Conservation (phyloP, 2,888 invertebrate species). For the Fissipunctia ypsillon region DNA sequence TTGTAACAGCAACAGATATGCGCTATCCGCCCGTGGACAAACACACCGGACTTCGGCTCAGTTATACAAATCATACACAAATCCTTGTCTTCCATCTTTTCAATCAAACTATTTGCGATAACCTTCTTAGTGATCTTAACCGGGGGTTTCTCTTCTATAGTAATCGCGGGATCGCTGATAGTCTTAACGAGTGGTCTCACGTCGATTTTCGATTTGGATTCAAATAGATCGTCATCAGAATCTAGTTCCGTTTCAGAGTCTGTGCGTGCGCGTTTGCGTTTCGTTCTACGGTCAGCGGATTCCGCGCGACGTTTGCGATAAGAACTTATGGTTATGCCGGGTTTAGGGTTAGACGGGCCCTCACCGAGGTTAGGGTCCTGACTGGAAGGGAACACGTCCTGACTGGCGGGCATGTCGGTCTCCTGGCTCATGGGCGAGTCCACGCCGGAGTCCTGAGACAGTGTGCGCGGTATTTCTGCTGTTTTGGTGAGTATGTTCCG, state of each 20-base stretch:
- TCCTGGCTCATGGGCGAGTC: conserved; percentile 78
- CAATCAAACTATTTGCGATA: conserved; percentile 73
- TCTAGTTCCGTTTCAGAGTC: conserved; percentile 73
- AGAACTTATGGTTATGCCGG: conserved; percentile 37
- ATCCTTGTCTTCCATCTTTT: conserved; percentile 75
- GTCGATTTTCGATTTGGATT: conserved; percentile 45
- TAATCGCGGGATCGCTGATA: conserved; percentile 84
- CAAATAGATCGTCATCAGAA: conserved; percentile 56
- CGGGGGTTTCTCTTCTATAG: conserved; percentile 71
- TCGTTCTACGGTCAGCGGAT: conserved; percentile 75
- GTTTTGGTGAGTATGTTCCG: conserved; percentile 70
- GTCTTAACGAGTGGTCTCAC: conserved; percentile 81
- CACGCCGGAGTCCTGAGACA: conserved; percentile 82
- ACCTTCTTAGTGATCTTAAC: conserved; percentile 72
- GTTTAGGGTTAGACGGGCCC: conserved; percentile 37
- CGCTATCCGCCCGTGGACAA: conserved; percentile 92
- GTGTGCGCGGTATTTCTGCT: conserved; percentile 68
- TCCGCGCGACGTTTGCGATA: conserved; percentile 75
- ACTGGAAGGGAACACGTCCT: conserved; percentile 47
- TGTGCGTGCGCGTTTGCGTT: conserved; percentile 70
- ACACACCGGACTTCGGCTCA: conserved; percentile 92
- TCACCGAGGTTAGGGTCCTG: conserved; percentile 64
- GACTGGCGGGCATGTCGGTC: conserved; percentile 23
- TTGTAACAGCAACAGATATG: conserved; percentile 93
- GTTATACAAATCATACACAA: conserved; percentile 92